phyloP scores from a whole-genome alignment of 2,113 vertebrate genomes.

The Chascanopsetta lugubris region DNA sequence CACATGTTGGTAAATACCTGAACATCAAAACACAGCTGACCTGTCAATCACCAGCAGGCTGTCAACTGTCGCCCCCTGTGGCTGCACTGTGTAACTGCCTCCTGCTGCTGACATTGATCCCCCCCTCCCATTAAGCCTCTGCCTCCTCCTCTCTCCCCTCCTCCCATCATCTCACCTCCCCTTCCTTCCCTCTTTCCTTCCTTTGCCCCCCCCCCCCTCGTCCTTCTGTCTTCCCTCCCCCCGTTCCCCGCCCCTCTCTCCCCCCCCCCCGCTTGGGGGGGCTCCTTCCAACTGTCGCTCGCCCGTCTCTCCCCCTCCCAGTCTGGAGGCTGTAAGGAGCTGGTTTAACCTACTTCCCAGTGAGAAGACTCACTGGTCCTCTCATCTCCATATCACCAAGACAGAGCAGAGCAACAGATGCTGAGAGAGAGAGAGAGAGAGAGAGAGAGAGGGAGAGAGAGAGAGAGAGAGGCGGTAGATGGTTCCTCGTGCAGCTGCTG shows the following conservation, averaged over 20 bases:
- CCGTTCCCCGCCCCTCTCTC: neutral
- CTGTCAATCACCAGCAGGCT: too few species aligned
- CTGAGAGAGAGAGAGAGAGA: slow-evolving; percentile 45
- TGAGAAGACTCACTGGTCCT: slow-evolving; percentile 20
- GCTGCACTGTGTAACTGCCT: slow-evolving; percentile 37
- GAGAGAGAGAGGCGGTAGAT: too few species aligned
- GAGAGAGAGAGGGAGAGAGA: too few species aligned
- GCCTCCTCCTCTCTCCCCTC: neutral
- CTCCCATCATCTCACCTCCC: slow-evolving; percentile 2
- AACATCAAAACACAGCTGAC: too few species aligned
- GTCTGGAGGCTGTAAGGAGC: slow-evolving; percentile 44
- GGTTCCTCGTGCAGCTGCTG: too few species aligned
- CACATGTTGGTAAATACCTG: too few species aligned
- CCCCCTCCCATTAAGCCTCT: too few species aligned
- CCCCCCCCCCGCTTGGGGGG: slow-evolving; percentile 10
- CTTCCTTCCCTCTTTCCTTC: neutral
- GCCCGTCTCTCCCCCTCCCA: slow-evolving; percentile 28
- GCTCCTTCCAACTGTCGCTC: slow-evolving; percentile 20
- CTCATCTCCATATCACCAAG: slow-evolving; percentile 52
- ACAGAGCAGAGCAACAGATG: slow-evolving; percentile 45
- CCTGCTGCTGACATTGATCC: slow-evolving; percentile 60
- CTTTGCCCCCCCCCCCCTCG: neutral
- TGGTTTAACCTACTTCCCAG: slow-evolving; percentile 68
- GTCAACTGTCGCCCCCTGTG: slow-evolving; percentile 19
- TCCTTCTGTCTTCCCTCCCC: neutral